phyloP scores from a whole-genome alignment of 2,113 vertebrate genomes.

The Silurus meridionalis region DNA sequence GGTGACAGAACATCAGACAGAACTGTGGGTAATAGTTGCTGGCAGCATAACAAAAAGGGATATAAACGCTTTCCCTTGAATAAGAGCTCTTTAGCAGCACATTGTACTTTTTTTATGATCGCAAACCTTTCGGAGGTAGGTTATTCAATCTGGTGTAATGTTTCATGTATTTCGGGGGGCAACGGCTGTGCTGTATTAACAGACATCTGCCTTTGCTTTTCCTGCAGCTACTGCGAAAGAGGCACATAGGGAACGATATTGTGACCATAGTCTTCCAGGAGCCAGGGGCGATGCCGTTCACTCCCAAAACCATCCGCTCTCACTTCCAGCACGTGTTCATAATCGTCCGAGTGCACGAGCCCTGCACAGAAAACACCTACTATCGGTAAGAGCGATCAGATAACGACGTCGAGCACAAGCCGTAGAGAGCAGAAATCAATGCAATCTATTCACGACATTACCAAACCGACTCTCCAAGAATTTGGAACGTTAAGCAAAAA shows the following conservation, averaged over 20 bases:
- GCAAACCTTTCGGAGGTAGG: background rate
- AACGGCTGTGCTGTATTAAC: background rate
- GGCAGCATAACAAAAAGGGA: background rate
- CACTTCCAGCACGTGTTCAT: slow-evolving; percentile 92
- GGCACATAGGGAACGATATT: slow-evolving; percentile 91
- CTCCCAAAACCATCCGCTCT: slow-evolving; percentile 84
- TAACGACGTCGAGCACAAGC: background rate
- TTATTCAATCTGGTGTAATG: background rate
- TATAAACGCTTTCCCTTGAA: slow-evolving; percentile 1
- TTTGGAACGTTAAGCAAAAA: background rate
- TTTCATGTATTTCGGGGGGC: background rate
- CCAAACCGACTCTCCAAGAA: background rate
- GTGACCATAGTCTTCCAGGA: slow-evolving; percentile 94
- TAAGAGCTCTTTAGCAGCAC: background rate
- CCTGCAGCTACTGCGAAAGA: slow-evolving; percentile 82
- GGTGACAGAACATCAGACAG: slow-evolving; percentile 4
- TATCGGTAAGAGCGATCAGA: slow-evolving; percentile 77
- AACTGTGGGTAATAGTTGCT: slow-evolving; percentile 7
- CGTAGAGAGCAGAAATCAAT: slow-evolving; percentile 3
- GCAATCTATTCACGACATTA: background rate
- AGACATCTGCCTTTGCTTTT: slow-evolving; percentile 24
- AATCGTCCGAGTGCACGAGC: slow-evolving; percentile 78
- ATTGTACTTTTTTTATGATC: background rate
- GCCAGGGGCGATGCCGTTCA: slow-evolving; percentile 83
- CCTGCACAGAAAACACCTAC: slow-evolving; percentile 77